Conservation (phyloP, 2,113 vertebrate genomes). For the Bubo bubo region DNA sequence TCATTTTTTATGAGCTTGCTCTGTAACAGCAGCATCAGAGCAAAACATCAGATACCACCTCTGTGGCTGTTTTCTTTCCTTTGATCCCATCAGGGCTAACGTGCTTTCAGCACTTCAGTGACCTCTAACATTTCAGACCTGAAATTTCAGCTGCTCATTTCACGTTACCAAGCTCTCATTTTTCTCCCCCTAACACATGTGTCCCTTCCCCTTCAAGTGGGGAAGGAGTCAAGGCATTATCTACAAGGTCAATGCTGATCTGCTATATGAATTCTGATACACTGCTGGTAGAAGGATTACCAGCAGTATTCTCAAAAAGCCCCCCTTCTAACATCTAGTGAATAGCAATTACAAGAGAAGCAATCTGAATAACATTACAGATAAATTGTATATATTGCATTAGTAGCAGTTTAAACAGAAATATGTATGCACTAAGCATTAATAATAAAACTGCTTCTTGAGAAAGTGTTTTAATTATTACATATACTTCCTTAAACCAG, state of each 20-base stretch:
- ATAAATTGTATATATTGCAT: not conserved
- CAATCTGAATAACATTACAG: not conserved
- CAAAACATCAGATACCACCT: not conserved
- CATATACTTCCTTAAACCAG: not conserved
- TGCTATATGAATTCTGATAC: not conserved
- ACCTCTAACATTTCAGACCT: constrained; percentile 36
- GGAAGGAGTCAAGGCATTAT: not conserved
- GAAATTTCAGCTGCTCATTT: constrained; percentile 39
- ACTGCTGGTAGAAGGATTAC: not conserved
- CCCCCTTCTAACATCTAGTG: not conserved
- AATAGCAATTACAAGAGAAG: not conserved
- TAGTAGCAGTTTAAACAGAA: not conserved
- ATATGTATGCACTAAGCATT: not conserved
- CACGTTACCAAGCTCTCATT: not conserved
- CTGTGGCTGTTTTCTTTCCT: not conserved
- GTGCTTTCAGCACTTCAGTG: constrained; percentile 2
- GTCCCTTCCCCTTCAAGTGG: not conserved
- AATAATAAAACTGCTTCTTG: not conserved
- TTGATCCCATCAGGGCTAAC: constrained; percentile 7
- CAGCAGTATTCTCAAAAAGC: not conserved
- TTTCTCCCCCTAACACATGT: not conserved
- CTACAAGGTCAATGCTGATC: not conserved
- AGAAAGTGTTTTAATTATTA: not conserved
- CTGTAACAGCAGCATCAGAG: not conserved
- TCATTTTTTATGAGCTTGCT: not conserved